phyloP scores from a whole-genome alignment of 2,113 vertebrate species.

The Limanda limanda region DNA sequence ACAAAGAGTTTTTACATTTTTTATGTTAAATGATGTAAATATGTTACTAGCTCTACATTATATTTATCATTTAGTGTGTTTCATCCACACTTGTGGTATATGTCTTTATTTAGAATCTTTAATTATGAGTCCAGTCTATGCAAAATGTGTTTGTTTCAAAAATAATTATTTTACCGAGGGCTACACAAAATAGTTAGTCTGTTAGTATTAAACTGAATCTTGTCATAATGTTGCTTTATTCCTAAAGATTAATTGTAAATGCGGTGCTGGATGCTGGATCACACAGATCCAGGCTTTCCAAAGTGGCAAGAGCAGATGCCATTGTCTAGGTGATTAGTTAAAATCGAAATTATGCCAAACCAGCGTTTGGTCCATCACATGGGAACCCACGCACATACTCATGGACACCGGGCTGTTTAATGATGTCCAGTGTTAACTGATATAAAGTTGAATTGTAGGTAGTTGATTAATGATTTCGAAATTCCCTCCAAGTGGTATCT shows the following conservation, averaged over 20 bases:
- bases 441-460: not conserved
- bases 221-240: slow-evolving; percentile 31
- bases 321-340: slow-evolving; percentile 24
- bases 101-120: no score
- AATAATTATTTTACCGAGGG: slow-evolving; percentile 9
- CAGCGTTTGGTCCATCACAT: slow-evolving; percentile 13
- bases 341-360: slow-evolving; percentile 39
- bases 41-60: not conserved
- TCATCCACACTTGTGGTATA: no score
- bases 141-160: slow-evolving; percentile 26
- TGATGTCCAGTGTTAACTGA: not conserved
- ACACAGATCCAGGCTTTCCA: slow-evolving; percentile 24
- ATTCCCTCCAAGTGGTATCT: not conserved
- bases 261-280: not conserved
- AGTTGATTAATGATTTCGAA: not conserved
- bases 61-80: not conserved
- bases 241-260: slow-evolving; percentile 30
- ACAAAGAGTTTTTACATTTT: no score
- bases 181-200: not conserved
- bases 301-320: slow-evolving; percentile 22
- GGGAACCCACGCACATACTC: not conserved
- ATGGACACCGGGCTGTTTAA: slow-evolving; percentile 15
- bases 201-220: slow-evolving; percentile 12
- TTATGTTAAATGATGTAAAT: not conserved
- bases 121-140: slow-evolving; percentile 8